Evolutionary conservation across 2,888 invertebrate species (phyloP), one percentile per base, ranked within the genome.

Genomic region (Lamellibrachia satsuma): DNA sequence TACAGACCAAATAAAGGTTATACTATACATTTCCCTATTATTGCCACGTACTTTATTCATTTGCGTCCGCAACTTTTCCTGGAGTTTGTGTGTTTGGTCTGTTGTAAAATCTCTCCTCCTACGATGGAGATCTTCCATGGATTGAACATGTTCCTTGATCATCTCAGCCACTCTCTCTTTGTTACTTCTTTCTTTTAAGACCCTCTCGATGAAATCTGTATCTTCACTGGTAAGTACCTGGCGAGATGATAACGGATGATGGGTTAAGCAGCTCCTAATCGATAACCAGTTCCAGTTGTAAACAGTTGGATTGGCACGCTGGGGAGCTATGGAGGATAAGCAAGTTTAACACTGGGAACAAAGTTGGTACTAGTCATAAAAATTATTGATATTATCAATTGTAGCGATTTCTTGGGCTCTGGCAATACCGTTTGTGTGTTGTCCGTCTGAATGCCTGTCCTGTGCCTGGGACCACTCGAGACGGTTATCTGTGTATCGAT

Each of bases 141-240:
- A 75, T 75, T 75, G 15, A 75, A 75, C 22, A 22, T 75, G 75
- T 22, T 75, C 75, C 75, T 75, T 75, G 75, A 75, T 75, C 75
- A 75, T 75, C n/a, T 75, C 75, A 75, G 75, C 75, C 75, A 75
- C 75, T 75, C 22, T 75, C 75, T 75, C 75, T 75, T 75, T 75
- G 22, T 75, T 75, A 6, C n/a, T 75, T 22, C 15, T 75, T 22
- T 75, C 75, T 15, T 11, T 75, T 6, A 75, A 75, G 22, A 75
- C 22, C 22, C 75, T 75, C 15, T 75, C 75, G 75, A 75, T 75
- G 75, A 75, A 75, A 22, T 75, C 75, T 75, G 15, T 75, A 75
- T 75, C 75, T 2, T n/a, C 75, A 75, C 22, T 7, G 15, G 75
- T 75, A 75, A 75, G 75, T 22, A 75, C 75, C 75, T 75, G 75